A percentile compares a stretch with the other conserved stretches of the same genome.
phyloP scores from a whole-genome alignment of 2,888 invertebrate genomes.

The Rhogogaster chlorosoma region DNA sequence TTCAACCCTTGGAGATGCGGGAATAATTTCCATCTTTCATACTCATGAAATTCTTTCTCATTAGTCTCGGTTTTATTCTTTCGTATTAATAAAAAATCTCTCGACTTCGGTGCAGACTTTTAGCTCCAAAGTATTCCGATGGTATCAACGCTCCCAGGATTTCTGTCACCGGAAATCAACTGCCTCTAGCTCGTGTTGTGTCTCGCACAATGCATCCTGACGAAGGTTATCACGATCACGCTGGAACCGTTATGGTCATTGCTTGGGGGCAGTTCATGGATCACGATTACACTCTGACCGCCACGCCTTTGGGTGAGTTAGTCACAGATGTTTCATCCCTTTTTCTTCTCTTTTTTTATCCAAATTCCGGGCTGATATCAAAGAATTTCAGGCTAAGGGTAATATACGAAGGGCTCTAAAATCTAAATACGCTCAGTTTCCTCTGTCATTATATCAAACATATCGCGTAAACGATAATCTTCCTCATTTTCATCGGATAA shows the following conservation, averaged over 20 bases:
- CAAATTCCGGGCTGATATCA: background rate
- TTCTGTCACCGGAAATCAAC: slow-evolving; percentile 86
- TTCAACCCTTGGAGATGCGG: background rate
- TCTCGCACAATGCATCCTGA: slow-evolving; percentile 96
- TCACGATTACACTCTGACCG: slow-evolving; percentile 94
- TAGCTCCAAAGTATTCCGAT: slow-evolving; percentile 91
- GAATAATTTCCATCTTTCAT: background rate
- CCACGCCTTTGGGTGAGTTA: slow-evolving; percentile 89
- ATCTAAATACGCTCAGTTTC: background rate
- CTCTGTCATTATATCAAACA: background rate
- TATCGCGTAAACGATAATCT: background rate
- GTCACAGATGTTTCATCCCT: slow-evolving; percentile 54
- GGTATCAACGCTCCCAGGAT: slow-evolving; percentile 92
- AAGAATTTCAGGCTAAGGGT: background rate
- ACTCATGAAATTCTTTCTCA: background rate
- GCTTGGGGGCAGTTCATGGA: slow-evolving; percentile 98
- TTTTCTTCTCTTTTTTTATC: background rate
- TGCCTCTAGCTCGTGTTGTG: slow-evolving; percentile 91
- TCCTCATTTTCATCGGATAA: background rate
- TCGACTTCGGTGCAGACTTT: slow-evolving; percentile 78
- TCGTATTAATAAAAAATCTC: background rate
- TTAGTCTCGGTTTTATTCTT: background rate
- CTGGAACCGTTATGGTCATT: slow-evolving; percentile 95
- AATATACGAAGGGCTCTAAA: background rate
- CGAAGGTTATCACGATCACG: slow-evolving; percentile 95